These are phyloP conservation scores for Festucalex cinctus DNA, from an alignment of 2,113 vertebrate species.

Conservation along the genomic window DNA sequence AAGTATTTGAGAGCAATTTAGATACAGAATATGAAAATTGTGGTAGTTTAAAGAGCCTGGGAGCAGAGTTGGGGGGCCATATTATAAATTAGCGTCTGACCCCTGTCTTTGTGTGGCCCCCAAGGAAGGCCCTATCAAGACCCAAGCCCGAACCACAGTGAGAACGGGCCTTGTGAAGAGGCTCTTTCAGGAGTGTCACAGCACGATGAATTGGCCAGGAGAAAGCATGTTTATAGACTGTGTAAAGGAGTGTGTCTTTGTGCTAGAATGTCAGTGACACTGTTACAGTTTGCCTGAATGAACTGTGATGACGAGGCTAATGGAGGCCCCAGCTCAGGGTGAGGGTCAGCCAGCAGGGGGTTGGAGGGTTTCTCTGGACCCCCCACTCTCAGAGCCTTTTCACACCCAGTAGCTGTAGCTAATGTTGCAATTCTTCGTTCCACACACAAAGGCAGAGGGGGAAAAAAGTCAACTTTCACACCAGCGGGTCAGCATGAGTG, in stretches of 20 bases:
- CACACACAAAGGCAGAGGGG: slow-evolving; percentile 67
- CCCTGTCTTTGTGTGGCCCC: slow-evolving; percentile 67
- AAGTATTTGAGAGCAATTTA: slow-evolving; percentile 11
- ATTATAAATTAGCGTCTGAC: slow-evolving; percentile 78
- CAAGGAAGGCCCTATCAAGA: slow-evolving; percentile 55
- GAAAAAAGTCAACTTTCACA: slow-evolving; percentile 87
- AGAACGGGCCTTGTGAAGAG: slow-evolving; percentile 65
- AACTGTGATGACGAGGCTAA: slow-evolving; percentile 83
- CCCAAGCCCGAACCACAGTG: slow-evolving; percentile 60
- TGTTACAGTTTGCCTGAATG: slow-evolving; percentile 86
- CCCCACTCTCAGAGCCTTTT: slow-evolving; percentile 83
- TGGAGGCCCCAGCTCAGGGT: slow-evolving; percentile 75
- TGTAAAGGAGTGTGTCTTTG: slow-evolving; percentile 89
- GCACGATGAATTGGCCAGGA: slow-evolving; percentile 79
- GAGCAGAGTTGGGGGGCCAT: slow-evolving; percentile 63
- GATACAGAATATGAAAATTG: slow-evolving; percentile 29
- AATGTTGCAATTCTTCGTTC: slow-evolving; percentile 85
- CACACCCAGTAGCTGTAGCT: slow-evolving; percentile 84
- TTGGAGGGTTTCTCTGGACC: slow-evolving; percentile 61
- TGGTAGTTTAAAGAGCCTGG: slow-evolving; percentile 62
- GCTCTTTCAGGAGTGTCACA: slow-evolving; percentile 78
- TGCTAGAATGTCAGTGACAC: slow-evolving; percentile 85
- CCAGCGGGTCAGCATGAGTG: slow-evolving; percentile 80
- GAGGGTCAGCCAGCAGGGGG: slow-evolving; percentile 51
- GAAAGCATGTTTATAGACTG: slow-evolving; percentile 90